Base-by-base conservation (phyloP, 2,797 vertebrate genomes). In the Acropternis orthonyx region DNA sequence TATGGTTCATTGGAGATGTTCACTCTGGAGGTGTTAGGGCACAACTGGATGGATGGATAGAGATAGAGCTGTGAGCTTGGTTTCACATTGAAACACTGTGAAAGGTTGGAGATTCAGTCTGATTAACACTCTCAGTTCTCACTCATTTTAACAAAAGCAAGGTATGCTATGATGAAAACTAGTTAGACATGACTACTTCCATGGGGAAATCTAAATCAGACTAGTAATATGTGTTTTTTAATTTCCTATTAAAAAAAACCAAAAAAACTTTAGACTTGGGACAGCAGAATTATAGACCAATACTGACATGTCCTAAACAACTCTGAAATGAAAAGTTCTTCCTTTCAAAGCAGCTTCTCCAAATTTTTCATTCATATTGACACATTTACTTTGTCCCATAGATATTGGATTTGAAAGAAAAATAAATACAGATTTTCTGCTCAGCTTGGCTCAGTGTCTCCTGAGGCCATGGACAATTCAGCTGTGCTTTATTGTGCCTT, bases 1-100 rank as follows among this genome's bases (percentile, higher is more conserved):
- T 63, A 12, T 61, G 80, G 95, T 89, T 94, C 88, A 88, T 66
- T 88, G 74, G 66, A 92, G 85, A 56, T 90, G 55, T 88, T 94
- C 37, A 12, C 59, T 78, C 69, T 30, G 54, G 59, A 85, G 69
- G 27, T 86, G 37, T 27, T 87, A 83, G 52, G 79, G 49, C 71
- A 81, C 2, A 8, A 84, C 68, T 77, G 66, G 34, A 36, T 78
- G 82, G 65, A 75, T 77, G 5, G 15, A n/a, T 56, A 30, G 67
- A 65, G 74, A 27, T 49, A 52, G 41, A 85, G 41, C 67, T 76
- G 17, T 49, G 30, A 49, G n/a, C 55, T 66, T 89, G 36, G 79
- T 88, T 88, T 88, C 82, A 89, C 28, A 27, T 48, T 43, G 41
- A 66, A 88, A 68, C 32, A 17, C 27, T 63, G 18, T 34, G 12